Evolutionary conservation across 1,140 invertebrate genomes (phyloP).

Genomic region (Drosophila murphyi): DNA sequence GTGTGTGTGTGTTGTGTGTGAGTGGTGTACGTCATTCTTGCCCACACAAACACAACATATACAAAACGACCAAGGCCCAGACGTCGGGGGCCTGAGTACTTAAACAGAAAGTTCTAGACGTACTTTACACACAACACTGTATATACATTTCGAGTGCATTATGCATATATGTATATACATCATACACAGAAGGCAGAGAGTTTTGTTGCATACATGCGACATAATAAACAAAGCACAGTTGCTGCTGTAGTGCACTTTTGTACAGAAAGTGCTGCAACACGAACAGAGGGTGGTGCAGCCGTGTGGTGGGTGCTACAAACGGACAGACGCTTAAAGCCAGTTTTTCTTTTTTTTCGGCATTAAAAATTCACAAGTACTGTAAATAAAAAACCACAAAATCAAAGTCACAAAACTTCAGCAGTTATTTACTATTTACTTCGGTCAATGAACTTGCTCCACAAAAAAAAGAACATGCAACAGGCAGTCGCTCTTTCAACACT

Average conservation of each 20-base stretch:
- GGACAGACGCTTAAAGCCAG: constrained; percentile 31
- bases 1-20: background rate
- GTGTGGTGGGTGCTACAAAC: too few relatives aligned
- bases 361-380: constrained; percentile 72
- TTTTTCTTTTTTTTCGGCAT: constrained; percentile 59
- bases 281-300: background rate
- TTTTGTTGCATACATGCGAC: constrained; percentile 34
- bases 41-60: constrained; percentile 11
- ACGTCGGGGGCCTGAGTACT: constrained; percentile 55
- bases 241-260: constrained; percentile 64
- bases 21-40: constrained; percentile 14
- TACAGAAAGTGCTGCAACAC: constrained; percentile 23
- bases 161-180: constrained; percentile 2
- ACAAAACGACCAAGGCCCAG: constrained; percentile 46
- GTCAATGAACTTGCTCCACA: constrained; percentile 64
- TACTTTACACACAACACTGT: constrained; percentile 27
- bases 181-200: background rate
- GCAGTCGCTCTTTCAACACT: constrained; percentile 13
- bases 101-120: constrained; percentile 71
- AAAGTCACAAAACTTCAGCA: constrained; percentile 67
- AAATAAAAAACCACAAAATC: constrained; percentile 46
- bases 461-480: constrained; percentile 20
- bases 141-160: constrained; percentile 21
- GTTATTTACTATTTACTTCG: constrained; percentile 27
- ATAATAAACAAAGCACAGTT: constrained; percentile 51